Evolutionary conservation across 2,888 invertebrate genomes (phyloP).

Genomic region (Pachliopta kotzebuea): DNA sequence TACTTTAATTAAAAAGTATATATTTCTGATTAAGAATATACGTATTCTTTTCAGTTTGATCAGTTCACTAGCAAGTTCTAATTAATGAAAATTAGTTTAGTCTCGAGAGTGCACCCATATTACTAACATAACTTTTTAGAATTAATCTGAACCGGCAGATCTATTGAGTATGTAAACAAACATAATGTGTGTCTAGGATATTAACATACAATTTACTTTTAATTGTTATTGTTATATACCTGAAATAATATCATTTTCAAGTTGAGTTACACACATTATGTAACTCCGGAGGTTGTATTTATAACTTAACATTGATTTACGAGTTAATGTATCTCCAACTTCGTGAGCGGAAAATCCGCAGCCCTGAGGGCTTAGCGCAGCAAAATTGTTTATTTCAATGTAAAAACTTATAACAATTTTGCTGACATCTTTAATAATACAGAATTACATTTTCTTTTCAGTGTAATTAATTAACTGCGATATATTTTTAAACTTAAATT

Average conservation of each 20-base stretch:
- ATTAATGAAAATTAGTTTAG: not conserved
- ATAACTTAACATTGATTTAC: constrained; percentile 5
- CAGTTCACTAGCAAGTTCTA: not conserved
- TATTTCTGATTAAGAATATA: no score
- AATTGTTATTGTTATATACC: no score
- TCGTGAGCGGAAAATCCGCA: constrained; percentile 4
- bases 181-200: no score
- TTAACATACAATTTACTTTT: no score
- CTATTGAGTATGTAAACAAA: no score
- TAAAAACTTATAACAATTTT: not conserved
- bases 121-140: no score
- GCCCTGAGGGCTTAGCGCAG: not conserved
- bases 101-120: not conserved
- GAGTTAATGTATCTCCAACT: constrained; percentile 3
- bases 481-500: not conserved
- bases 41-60: no score
- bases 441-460: not conserved
- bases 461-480: not conserved
- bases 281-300: not conserved
- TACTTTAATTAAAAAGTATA: no score
- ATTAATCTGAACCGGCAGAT: no score
- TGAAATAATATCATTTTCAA: no score
- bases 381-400: not conserved
- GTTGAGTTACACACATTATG: not conserved
- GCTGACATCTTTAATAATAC: not conserved